Conservation (phyloP, 1,140 invertebrate species). For the Hyposmocoma kahamanoa region DNA sequence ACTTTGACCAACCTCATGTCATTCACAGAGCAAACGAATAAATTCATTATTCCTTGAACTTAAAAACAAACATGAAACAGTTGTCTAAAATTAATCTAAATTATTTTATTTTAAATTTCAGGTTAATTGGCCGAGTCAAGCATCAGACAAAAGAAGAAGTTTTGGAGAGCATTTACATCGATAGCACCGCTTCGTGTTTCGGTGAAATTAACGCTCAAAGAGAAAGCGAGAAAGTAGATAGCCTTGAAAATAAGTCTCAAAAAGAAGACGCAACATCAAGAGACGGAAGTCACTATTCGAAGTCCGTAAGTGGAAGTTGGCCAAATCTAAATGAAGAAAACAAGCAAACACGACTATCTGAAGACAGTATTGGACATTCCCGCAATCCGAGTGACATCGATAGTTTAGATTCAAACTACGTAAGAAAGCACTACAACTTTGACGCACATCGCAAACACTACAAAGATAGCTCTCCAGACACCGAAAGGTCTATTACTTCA, state of each 20-base stretch:
- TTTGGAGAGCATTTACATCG: slow-evolving; percentile 68
- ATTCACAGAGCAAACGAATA: too few relatives aligned
- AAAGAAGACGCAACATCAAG: slow-evolving; percentile 43
- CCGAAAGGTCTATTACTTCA: slow-evolving; percentile 43
- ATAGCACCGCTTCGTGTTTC: slow-evolving; percentile 68
- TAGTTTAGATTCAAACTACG: slow-evolving; percentile 79
- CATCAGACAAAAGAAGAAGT: slow-evolving; percentile 72
- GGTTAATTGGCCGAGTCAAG: slow-evolving; percentile 63
- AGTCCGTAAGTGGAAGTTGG: slow-evolving; percentile 60
- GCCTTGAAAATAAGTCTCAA: slow-evolving; percentile 33
- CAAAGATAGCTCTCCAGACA: slow-evolving; percentile 67
- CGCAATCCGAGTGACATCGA: slow-evolving; percentile 76
- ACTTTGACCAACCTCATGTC: too few relatives aligned
- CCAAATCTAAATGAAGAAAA: slow-evolving; percentile 59
- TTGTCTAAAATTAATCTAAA: too few relatives aligned
- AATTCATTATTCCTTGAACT: too few relatives aligned
- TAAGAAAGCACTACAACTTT: slow-evolving; percentile 74
- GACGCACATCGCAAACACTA: slow-evolving; percentile 61
- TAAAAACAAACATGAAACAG: too few relatives aligned
- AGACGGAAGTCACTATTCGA: slow-evolving; percentile 49
- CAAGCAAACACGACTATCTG: slow-evolving; percentile 56
- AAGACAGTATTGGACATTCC: slow-evolving; percentile 65
- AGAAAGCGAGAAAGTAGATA: slow-evolving; percentile 38
- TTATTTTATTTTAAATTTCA: slow-evolving; percentile 38
- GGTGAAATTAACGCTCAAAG: slow-evolving; percentile 65